Conservation (phyloP, 2,113 vertebrate species). For the Cheirogaleus medius region DNA sequence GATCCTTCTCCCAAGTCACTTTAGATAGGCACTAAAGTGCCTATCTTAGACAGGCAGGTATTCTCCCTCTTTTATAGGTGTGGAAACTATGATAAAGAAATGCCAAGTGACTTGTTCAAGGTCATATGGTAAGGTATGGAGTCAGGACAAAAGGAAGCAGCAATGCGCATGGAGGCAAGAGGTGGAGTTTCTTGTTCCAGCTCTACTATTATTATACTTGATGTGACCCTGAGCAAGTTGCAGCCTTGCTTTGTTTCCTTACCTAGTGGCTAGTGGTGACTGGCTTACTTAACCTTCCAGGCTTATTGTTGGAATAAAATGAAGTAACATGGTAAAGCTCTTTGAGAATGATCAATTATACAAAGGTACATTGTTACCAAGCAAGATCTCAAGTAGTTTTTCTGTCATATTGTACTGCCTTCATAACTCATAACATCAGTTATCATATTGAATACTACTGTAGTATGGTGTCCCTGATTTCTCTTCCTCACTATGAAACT, state of each 20-base stretch:
- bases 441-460: neutral
- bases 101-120: slow-evolving; percentile 40
- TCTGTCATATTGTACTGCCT: slow-evolving; percentile 9
- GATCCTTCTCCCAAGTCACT: neutral
- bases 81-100: slow-evolving; percentile 58
- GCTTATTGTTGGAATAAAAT: slow-evolving; percentile 55
- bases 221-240: slow-evolving; percentile 7
- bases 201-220: neutral
- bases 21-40: slow-evolving; percentile 35
- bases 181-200: slow-evolving; percentile 45
- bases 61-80: slow-evolving; percentile 30
- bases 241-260: slow-evolving; percentile 34
- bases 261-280: neutral
- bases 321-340: neutral
- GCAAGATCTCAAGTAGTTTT: slow-evolving; percentile 6
- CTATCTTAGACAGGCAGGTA: no score
- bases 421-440: neutral
- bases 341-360: neutral
- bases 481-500: slow-evolving; percentile 16
- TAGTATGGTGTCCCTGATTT: neutral
- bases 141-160: slow-evolving; percentile 47
- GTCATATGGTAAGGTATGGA: slow-evolving; percentile 33
- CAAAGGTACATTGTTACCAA: slow-evolving; percentile 14
- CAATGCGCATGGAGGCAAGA: slow-evolving; percentile 28
- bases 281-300: slow-evolving; percentile 27